Conservation (phyloP, 2,888 invertebrate species). For the Drosophila meridiana region DNA sequence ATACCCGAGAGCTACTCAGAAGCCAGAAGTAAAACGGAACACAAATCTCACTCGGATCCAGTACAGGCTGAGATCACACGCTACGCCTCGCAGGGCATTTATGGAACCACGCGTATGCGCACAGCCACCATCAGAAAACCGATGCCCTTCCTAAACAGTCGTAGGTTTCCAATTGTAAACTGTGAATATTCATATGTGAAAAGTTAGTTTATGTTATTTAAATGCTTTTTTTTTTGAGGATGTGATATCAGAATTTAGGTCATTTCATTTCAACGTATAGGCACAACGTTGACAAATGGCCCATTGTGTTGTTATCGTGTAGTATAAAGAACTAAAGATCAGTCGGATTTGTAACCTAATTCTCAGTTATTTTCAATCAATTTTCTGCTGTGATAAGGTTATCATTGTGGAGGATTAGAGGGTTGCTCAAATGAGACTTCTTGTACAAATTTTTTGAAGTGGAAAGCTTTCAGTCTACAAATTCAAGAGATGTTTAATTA, state of each 20-base stretch:
- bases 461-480: not conserved
- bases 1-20: slow-evolving; percentile 79
- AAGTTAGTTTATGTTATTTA: not conserved
- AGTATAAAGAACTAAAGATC: not conserved
- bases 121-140: slow-evolving; percentile 82
- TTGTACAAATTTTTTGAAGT: not conserved
- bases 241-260: not conserved
- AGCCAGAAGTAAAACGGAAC: slow-evolving; percentile 56
- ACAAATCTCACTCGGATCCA: slow-evolving; percentile 45
- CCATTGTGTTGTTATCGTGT: not conserved
- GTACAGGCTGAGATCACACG: slow-evolving; percentile 62
- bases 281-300: not conserved
- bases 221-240: not conserved
- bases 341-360: no score
- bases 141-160: slow-evolving; percentile 81
- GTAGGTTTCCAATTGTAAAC: slow-evolving; percentile 67
- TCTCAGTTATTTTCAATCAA: no score
- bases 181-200: not conserved
- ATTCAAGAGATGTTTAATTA: not conserved
- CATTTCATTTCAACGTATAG: not conserved
- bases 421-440: not conserved
- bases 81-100: slow-evolving; percentile 71
- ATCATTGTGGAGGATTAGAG: not conserved
- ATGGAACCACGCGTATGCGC: slow-evolving; percentile 79
- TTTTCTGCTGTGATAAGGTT: not conserved